Percentiles rank a stretch among this genome's conserved stretches.
Conservation (phyloP, 1,140 invertebrate genomes). For the Rhizoglyphus robini region DNA sequence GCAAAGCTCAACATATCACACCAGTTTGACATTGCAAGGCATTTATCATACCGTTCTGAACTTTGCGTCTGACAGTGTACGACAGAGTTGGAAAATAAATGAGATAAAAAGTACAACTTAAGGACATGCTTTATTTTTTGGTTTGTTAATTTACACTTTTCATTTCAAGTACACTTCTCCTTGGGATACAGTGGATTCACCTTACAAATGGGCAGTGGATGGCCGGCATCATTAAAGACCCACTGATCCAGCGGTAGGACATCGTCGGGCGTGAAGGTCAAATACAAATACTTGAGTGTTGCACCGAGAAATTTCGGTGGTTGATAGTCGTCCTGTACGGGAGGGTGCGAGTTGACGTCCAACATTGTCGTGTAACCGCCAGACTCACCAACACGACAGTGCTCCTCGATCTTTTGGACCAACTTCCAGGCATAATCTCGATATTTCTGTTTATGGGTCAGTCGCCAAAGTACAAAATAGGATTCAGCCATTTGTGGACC, state of each 20-base stretch:
- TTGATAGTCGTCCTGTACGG: constrained; percentile 84
- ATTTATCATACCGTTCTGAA: too few relatives aligned
- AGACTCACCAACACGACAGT: constrained; percentile 59
- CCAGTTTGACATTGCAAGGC: too few relatives aligned
- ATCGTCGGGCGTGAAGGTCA: constrained; percentile 86
- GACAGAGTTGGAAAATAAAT: too few relatives aligned
- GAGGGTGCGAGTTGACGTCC: constrained; percentile 74
- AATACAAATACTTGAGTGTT: constrained; percentile 95
- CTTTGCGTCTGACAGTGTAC: too few relatives aligned
- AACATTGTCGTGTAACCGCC: constrained; percentile 75
- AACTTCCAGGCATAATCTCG: constrained; percentile 97
- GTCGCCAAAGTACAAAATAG: constrained; percentile 88
- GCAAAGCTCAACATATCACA: too few relatives aligned
- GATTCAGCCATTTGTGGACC: constrained; percentile 93
- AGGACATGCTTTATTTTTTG: too few relatives aligned
- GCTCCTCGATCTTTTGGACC: constrained; percentile 78
- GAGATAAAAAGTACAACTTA: too few relatives aligned
- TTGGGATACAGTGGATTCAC: too few relatives aligned
- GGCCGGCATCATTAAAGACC: constrained; percentile 97
- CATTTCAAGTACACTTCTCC: too few relatives aligned
- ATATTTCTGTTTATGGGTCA: constrained; percentile 90
- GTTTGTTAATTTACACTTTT: too few relatives aligned
- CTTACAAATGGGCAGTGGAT: constrained; percentile 62
- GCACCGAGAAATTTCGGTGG: constrained; percentile 98
- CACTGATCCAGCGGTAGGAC: constrained; percentile 83